Percentiles rank a stretch among this genome's conserved stretches.
These are phyloP conservation scores for Sialis fuliginosa DNA, from an alignment of 2,888 invertebrate genomes.

Conservation along the genomic window DNA sequence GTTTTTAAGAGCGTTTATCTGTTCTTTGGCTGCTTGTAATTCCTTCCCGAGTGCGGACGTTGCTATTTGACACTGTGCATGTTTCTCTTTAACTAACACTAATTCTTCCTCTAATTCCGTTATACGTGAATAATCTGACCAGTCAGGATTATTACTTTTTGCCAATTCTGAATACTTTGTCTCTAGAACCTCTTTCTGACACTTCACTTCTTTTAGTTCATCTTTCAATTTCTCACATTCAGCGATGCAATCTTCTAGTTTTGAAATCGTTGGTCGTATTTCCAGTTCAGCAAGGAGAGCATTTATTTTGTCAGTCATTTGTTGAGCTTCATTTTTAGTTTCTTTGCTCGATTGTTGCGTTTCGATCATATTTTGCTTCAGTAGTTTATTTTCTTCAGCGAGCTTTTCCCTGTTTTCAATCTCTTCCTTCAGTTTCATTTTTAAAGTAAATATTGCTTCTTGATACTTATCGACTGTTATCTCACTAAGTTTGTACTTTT, in stretches of 20 bases:
- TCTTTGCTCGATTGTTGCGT: slow-evolving; percentile 29
- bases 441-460: slow-evolving; percentile 1
- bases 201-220: slow-evolving; percentile 8
- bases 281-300: slow-evolving; percentile 17
- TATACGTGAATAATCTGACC: neutral
- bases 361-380: slow-evolving; percentile 18
- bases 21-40: slow-evolving; percentile 37
- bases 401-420: slow-evolving; percentile 13
- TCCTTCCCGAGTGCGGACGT: slow-evolving; percentile 40
- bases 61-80: slow-evolving; percentile 44
- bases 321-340: slow-evolving; percentile 28
- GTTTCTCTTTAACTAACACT: slow-evolving; percentile 52
- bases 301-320: slow-evolving; percentile 24
- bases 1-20: slow-evolving; percentile 37
- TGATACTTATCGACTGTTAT: slow-evolving; percentile 16
- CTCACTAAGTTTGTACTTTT: neutral
- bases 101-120: slow-evolving; percentile 54
- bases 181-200: slow-evolving; percentile 15
- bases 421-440: slow-evolving; percentile 7
- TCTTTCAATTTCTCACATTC: slow-evolving; percentile 9
- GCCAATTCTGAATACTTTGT: neutral
- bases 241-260: slow-evolving; percentile 11
- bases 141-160: neutral
- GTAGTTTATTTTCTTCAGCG: slow-evolving; percentile 8
- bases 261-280: slow-evolving; percentile 12